Conservation (phyloP, 2,113 vertebrate species). For the Chaetorhynchus papuensis region DNA sequence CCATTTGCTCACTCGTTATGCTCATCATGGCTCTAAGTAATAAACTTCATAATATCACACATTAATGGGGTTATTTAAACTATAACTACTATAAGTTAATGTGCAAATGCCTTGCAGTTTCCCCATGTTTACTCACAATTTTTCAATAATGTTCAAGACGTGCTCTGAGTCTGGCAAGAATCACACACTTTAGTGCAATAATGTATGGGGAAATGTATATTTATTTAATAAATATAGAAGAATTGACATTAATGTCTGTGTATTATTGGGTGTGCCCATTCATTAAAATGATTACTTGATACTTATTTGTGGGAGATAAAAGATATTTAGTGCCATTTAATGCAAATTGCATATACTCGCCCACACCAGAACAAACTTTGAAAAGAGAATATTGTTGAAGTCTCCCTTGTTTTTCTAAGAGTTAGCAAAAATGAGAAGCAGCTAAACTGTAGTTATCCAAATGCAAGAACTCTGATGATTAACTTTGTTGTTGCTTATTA, state of each 20-base stretch:
- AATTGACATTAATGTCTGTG: conserved; percentile 8
- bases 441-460: not conserved
- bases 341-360: conserved; percentile 50
- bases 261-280: not conserved
- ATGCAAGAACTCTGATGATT: not conserved
- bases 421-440: not conserved
- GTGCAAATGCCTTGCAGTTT: conserved; percentile 37
- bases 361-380: conserved; percentile 15
- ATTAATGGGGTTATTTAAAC: conserved; percentile 64
- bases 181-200: conserved; percentile 44
- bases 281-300: conserved; percentile 57
- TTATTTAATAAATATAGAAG: conserved; percentile 57
- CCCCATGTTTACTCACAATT: conserved; percentile 31
- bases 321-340: conserved; percentile 23
- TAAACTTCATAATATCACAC: conserved; percentile 41
- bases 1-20: conserved; percentile 35
- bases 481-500: not conserved
- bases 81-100: conserved; percentile 33
- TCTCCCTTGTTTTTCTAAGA: not conserved
- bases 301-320: conserved; percentile 21
- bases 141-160: not conserved
- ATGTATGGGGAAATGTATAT: conserved; percentile 11
- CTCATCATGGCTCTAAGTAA: conserved; percentile 41
- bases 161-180: conserved; percentile 1
- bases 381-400: not conserved